Evolutionary conservation across 1,140 invertebrate genomes (phyloP), one percentile per base, ranked within the genome.

Genomic region (Nasonia vitripennis): DNA sequence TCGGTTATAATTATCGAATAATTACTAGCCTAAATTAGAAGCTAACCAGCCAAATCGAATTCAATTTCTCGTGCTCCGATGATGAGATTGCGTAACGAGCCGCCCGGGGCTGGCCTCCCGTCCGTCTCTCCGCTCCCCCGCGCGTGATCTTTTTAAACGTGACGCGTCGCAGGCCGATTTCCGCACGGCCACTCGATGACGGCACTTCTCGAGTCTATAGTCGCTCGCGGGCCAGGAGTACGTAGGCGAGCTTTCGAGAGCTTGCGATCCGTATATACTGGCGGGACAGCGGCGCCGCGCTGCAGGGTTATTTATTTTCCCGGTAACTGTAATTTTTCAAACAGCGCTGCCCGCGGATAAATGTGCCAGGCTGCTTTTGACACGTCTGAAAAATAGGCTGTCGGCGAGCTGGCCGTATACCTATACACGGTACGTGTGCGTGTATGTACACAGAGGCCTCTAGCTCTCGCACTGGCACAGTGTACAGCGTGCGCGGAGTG

Each of bases 321-420:
- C 73, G 87, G 91, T 88, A 91, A 91, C 87, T 89, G 90, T 91
- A 92, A 91, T 92, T 92, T 92, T 91, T 92, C 91, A 92, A 90
- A 89, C 88, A 86, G 87, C 88, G 87, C 86, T 88, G 87, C 86
- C 87, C 88, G 83, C 83, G 90, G 91, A 91, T 90, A 92, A 92
- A 91, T 91, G 90, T 86, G 88, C 87, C 88, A 90, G 89, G 87
- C 91, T 92, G 90, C 89, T 91, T 91, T 90, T 91, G 91, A 92
- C 90, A 88, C 87, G 85, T 67, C 23, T 90, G 90, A 91, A 89
- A 92, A 91, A 91, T 92, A 91, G 87, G 90, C 88, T 85, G 89
- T 83, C 87, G 84, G 86, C 73, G 51, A n/a, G 27, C 27, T 27
- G 12, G 9, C 20, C 51, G 51, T 37, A 78, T 14, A 27, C 27